Percentiles rank a stretch among this genome's conserved stretches.
Conservation (phyloP, 2,888 invertebrate species). For the Drosophila leonis region DNA sequence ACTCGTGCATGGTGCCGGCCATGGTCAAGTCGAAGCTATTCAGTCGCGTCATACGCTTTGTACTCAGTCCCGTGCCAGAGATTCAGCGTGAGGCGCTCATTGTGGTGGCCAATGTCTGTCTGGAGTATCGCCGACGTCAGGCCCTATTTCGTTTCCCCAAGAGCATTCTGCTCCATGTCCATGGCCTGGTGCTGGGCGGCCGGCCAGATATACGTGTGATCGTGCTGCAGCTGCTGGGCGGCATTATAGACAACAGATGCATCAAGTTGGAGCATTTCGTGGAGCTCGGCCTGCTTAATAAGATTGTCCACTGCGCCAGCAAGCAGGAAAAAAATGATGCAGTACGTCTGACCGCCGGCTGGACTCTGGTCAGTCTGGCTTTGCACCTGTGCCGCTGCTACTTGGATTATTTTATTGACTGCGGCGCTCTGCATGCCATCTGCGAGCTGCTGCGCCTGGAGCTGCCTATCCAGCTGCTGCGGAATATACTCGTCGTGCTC, state of each 20-base stretch:
- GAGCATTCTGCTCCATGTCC: constrained; percentile 41
- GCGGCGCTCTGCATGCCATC: constrained; percentile 27
- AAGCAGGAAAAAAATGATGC: constrained; percentile 9
- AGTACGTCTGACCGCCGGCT: constrained; percentile 48
- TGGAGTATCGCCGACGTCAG: constrained; percentile 26
- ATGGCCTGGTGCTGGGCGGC: constrained; percentile 37
- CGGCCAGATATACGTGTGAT: constrained; percentile 34
- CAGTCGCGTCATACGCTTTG: constrained; percentile 27
- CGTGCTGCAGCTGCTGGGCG: constrained; percentile 43
- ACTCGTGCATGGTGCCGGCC: constrained; percentile 36
- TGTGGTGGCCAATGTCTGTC: constrained; percentile 46
- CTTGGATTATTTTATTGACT: constrained; percentile 33
- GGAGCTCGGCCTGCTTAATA: constrained; percentile 33
- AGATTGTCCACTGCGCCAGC: constrained; percentile 44
- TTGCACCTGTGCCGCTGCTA: constrained; percentile 43
- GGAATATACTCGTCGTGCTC: constrained; percentile 44
- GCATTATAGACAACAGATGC: constrained; percentile 53
- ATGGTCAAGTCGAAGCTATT: constrained; percentile 35
- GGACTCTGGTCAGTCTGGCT: constrained; percentile 48
- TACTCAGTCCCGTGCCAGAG: constrained; percentile 42
- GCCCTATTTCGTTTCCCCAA: constrained; percentile 32
- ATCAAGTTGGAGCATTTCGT: constrained; percentile 41
- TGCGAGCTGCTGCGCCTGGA: constrained; percentile 38
- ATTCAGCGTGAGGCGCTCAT: constrained; percentile 55
- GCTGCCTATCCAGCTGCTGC: constrained; percentile 38